These are phyloP conservation scores for Limnephilus lunatus DNA, from an alignment of 2,888 invertebrate species.

Conservation along the genomic window DNA sequence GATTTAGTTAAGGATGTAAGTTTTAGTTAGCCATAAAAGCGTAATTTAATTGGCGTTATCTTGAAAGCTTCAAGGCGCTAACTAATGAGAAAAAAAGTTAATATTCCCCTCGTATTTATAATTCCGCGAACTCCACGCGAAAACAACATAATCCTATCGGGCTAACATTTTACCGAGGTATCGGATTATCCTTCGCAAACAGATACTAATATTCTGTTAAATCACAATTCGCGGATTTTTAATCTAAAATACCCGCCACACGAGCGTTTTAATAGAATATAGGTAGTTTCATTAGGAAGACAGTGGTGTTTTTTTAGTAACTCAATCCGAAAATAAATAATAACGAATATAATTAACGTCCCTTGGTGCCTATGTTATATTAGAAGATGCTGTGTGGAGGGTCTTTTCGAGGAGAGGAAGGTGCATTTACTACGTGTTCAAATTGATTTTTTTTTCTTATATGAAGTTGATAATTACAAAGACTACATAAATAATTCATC, in stretches of 20 bases:
- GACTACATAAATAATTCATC: too few relatives aligned
- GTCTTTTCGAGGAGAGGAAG: too few relatives aligned
- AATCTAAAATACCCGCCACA: background rate
- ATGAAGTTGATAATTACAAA: too few relatives aligned
- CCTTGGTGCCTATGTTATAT: background rate
- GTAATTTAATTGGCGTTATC: background rate
- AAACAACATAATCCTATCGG: background rate
- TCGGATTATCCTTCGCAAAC: constrained; percentile 3
- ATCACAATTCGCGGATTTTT: background rate
- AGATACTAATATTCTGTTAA: background rate
- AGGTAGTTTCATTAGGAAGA: background rate
- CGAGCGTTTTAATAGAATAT: background rate
- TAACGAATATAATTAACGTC: background rate
- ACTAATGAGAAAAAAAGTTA: background rate
- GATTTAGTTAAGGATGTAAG: background rate
- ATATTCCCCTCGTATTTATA: background rate
- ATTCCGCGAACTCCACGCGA: background rate
- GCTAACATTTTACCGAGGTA: background rate
- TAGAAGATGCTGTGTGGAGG: too few relatives aligned
- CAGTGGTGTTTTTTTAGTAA: background rate
- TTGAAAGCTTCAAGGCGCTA: background rate
- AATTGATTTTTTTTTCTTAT: too few relatives aligned
- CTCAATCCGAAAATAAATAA: background rate
- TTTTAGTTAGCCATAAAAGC: background rate
- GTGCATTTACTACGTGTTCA: background rate